Evolutionary conservation across 1,140 invertebrate genomes (phyloP).

Genomic region (Drosophila mojavensis): DNA sequence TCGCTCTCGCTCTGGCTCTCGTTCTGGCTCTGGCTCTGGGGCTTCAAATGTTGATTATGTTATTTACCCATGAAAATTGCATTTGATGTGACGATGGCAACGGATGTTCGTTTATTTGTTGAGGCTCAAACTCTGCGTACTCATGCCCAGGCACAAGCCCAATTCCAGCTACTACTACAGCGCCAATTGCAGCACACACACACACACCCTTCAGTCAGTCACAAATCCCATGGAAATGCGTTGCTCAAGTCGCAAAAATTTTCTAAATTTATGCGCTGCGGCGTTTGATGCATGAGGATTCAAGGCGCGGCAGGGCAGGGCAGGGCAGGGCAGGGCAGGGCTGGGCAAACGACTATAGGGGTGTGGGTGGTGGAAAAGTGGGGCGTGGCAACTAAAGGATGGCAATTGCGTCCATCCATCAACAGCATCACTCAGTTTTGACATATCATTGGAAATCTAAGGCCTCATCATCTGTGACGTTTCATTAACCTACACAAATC

Average conservation of each 20-base stretch:
- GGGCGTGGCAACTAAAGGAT: slow-evolving; percentile 34
- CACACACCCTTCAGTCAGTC: background rate
- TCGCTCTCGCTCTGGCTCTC: background rate
- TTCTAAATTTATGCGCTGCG: slow-evolving; percentile 74
- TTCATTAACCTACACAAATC: slow-evolving; percentile 68
- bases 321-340: too few species aligned
- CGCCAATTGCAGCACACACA: background rate
- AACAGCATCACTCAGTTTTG: slow-evolving; percentile 80
- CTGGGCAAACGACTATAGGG: slow-evolving; percentile 22
- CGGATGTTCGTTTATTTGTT: slow-evolving; percentile 72
- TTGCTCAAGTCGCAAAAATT: slow-evolving; percentile 64
- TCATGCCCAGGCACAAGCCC: background rate
- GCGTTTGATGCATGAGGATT: slow-evolving; percentile 64
- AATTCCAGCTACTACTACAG: background rate
- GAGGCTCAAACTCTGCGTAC: slow-evolving; percentile 12
- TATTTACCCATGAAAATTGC: slow-evolving; percentile 79
- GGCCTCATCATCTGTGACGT: slow-evolving; percentile 77
- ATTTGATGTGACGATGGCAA: slow-evolving; percentile 68
- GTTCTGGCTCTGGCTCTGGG: too few species aligned
- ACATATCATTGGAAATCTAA: slow-evolving; percentile 82
- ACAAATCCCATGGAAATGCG: slow-evolving; percentile 75
- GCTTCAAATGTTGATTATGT: slow-evolving; percentile 61
- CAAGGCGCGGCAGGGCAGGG: too few species aligned
- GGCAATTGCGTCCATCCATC: slow-evolving; percentile 70
- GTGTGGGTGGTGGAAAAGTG: background rate